These are phyloP conservation scores for Danio kyathit DNA, from an alignment of 2,797 vertebrate species.

Conservation along the genomic window DNA sequence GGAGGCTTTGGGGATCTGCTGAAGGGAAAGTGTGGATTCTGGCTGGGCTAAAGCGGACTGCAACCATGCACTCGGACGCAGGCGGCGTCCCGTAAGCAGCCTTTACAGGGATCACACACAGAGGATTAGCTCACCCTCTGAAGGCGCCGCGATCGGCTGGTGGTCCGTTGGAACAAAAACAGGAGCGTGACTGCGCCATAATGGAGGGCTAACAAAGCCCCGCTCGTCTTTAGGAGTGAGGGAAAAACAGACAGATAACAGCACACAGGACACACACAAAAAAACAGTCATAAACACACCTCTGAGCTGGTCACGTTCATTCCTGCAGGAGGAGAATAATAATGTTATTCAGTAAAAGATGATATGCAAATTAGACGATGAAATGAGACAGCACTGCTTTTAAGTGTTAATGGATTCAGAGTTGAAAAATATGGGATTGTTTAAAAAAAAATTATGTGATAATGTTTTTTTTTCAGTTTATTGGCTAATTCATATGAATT, in stretches of 20 bases:
- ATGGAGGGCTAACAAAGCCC: slow-evolving; percentile 78
- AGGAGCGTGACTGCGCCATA: slow-evolving; percentile 83
- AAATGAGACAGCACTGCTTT: slow-evolving; percentile 42
- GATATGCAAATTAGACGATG: slow-evolving; percentile 71
- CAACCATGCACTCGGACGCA: slow-evolving; percentile 73
- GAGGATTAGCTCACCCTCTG: slow-evolving; percentile 84
- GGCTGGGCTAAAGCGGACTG: slow-evolving; percentile 70
- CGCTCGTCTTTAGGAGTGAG: slow-evolving; percentile 76
- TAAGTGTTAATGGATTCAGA: not conserved
- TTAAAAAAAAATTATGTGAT: too few relatives aligned
- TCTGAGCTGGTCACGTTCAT: slow-evolving; percentile 70
- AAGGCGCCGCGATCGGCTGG: slow-evolving; percentile 75
- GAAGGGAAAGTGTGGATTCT: slow-evolving; percentile 57
- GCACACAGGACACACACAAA: slow-evolving; percentile 55
- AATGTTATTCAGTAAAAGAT: slow-evolving; percentile 75
- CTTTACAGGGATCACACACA: slow-evolving; percentile 34
- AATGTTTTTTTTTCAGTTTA: too few relatives aligned
- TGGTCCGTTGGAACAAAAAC: slow-evolving; percentile 80
- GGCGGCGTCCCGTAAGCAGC: slow-evolving; percentile 66
- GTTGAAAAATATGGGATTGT: not conserved
- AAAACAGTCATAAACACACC: slow-evolving; percentile 70
- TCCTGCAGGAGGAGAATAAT: slow-evolving; percentile 73
- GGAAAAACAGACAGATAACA: slow-evolving; percentile 52
- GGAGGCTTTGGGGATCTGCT: slow-evolving; percentile 51
- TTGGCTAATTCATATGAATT: too few relatives aligned